Evolutionary conservation across 2,888 invertebrate species (phyloP).

Genomic region (Meteorus cinctellus): DNA sequence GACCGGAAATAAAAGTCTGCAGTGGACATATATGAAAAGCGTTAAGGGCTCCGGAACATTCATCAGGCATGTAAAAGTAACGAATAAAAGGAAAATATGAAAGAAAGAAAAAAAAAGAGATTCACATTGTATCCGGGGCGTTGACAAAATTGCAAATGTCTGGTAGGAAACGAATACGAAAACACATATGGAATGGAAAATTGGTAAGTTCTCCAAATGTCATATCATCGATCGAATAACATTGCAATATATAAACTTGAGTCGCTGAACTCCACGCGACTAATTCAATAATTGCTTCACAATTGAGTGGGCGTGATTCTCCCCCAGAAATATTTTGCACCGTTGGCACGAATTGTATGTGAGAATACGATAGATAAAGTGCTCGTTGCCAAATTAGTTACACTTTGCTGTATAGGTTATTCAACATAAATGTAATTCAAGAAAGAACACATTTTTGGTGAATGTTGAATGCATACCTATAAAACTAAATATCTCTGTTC

Average conservation of each 20-base stretch:
- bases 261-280: slow-evolving; percentile 24
- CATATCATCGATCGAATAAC: slow-evolving; percentile 1
- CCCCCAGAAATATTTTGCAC: slow-evolving; percentile 15
- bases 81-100: neutral
- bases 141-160: neutral
- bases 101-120: neutral
- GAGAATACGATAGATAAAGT: slow-evolving; percentile 11
- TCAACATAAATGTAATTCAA: neutral
- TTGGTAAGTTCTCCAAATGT: slow-evolving; percentile 21
- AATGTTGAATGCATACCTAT: neutral
- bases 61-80: slow-evolving; percentile 1
- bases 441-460: neutral
- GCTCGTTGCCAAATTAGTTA: slow-evolving; percentile 33
- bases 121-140: neutral
- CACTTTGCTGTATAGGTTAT: slow-evolving; percentile 11
- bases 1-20: slow-evolving; percentile 5
- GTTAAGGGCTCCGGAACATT: slow-evolving; percentile 7
- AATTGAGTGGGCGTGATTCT: slow-evolving; percentile 27
- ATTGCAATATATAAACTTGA: slow-evolving; percentile 6
- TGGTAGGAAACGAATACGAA: neutral
- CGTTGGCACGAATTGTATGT: neutral
- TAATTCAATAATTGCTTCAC: slow-evolving; percentile 37
- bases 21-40: neutral
- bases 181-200: neutral
- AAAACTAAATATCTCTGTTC: neutral